Base-by-base conservation (phyloP, 2,113 vertebrate genomes). In the Limnothrissa miodon region DNA sequence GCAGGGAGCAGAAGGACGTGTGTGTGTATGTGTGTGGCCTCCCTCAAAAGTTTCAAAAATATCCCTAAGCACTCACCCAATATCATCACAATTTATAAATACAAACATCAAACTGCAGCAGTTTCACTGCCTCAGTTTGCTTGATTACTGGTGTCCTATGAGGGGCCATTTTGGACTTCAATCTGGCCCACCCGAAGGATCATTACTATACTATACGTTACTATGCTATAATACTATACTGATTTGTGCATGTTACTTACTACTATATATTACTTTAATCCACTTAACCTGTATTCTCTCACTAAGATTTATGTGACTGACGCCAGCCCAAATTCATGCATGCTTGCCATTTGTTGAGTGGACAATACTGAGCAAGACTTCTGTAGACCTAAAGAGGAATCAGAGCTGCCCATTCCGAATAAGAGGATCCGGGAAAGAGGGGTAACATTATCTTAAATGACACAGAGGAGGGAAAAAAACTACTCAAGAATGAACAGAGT, bases 21-120 rank as follows among this genome's bases (percentile, higher is more conserved):
- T 42, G 42, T 42, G 42, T 42, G 42, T 42, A 33, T 74, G 29
- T 74, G 66, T 74, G 66, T 74, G 66, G 66, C 66, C 66, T 74
- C 36, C 66, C 66, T 74, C 66, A 74, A 74, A 74, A 29, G 66
- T 15, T 74, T 74, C 66, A 36, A 74, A 74, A 74, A 74, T 74
- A 39, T 74, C 66, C 66, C 11, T 11, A 36, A 33, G 66, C 66
- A 5, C 29, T 33, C 4, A 74, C 0, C 33, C 66, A 74, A 17
- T 74, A 33, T 33, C 66, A 36, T 74, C 66, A 74, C 66, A 74
- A 74, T 74, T 74, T 33, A 74, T 33, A 74, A 74, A 74, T 36
- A 33, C 66, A 74, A 74, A 74, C 66, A 1, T 36, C 66, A 74
- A 10, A 36, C 66, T 74, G 11, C 66, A 36, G 66, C 3, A 15